phyloP scores from a whole-genome alignment of 2,888 invertebrate genomes.

The Exocentrus adspersus region DNA sequence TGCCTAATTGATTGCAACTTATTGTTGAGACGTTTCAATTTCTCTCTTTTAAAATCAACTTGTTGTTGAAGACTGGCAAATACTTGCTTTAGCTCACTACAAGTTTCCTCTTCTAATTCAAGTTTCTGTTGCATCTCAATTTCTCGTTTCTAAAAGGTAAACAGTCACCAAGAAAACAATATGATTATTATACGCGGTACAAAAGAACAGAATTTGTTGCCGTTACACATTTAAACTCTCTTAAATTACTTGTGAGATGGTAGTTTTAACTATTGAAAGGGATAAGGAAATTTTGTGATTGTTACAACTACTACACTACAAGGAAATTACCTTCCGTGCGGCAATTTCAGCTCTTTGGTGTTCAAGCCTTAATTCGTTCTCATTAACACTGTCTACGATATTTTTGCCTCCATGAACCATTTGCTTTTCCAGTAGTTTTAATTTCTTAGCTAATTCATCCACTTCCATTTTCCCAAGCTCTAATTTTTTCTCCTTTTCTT shows the following conservation, averaged over 20 bases:
- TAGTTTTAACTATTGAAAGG: no score
- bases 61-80: conserved; percentile 94
- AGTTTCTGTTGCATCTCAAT: conserved; percentile 94
- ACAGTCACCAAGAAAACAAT: not conserved
- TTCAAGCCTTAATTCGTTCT: conserved; percentile 90
- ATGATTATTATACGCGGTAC: not conserved
- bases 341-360: conserved; percentile 87
- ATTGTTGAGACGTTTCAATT: conserved; percentile 88
- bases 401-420: conserved; percentile 94
- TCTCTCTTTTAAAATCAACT: conserved; percentile 95
- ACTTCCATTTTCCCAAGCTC: conserved; percentile 71
- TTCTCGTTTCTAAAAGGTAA: conserved; percentile 66
- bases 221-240: no score
- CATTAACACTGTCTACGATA: conserved; percentile 94
- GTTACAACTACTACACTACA: no score
- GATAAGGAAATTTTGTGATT: no score
- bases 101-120: conserved; percentile 93
- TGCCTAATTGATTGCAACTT: conserved; percentile 80
- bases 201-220: no score
- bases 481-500: conserved; percentile 61
- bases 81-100: conserved; percentile 89
- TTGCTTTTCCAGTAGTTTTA: conserved; percentile 90
- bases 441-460: conserved; percentile 80
- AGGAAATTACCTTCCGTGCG: conserved; percentile 76
- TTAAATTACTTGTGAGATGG: no score